A percentile compares a stretch with the other conserved stretches of the same genome.
Evolutionary conservation across 2,797 vertebrate species (phyloP).

Genomic region (Pyrrhura leucotis): DNA sequence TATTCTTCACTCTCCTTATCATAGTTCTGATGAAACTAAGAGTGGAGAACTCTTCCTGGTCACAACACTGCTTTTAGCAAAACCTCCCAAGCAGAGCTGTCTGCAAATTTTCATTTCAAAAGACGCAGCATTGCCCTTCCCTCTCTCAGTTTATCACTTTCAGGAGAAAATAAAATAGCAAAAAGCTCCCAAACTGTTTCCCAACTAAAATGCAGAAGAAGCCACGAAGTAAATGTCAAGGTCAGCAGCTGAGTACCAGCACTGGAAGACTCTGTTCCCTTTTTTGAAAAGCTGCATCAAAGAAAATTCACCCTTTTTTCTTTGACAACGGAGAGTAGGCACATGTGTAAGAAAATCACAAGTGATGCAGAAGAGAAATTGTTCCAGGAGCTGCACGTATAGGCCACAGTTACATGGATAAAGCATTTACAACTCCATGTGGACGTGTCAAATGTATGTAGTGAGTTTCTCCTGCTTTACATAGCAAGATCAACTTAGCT

Average conservation of each 20-base stretch:
- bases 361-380: neutral
- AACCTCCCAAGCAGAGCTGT: neutral
- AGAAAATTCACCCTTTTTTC: neutral
- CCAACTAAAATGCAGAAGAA: neutral
- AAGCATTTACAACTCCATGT: neutral
- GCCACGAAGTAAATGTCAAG: neutral
- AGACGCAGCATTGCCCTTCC: neutral
- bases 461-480: neutral
- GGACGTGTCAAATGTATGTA: neutral
- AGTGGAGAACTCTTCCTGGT: neutral
- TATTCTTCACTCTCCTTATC: neutral
- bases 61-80: neutral
- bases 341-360: neutral
- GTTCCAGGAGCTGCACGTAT: rapidly evolving
- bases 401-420: neutral
- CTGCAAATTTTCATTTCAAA: neutral
- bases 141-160: neutral
- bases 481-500: neutral
- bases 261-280: neutral
- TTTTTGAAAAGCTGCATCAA: neutral
- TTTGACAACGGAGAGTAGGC: neutral
- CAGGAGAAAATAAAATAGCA: neutral
- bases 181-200: neutral
- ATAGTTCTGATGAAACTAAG: neutral
- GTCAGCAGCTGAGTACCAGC: neutral